Base-by-base conservation (phyloP, 2,797 vertebrate species). In the Rhynchonycteris naso region DNA sequence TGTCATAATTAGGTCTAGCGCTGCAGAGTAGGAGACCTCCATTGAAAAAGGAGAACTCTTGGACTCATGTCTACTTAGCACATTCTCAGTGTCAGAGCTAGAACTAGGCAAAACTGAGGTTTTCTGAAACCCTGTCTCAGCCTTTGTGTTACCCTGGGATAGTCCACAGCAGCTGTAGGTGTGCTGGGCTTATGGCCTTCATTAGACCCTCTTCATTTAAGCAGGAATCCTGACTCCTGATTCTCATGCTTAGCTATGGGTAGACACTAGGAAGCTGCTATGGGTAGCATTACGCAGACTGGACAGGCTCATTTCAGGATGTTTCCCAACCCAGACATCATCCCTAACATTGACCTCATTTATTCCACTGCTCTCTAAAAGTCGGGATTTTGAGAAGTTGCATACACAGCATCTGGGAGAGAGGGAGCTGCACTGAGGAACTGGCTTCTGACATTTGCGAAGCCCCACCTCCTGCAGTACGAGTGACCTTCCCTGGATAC, bases 351-450 rank as follows among this genome's bases (percentile, higher is more conserved):
- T 61, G 14, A 80, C n/a, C 15, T 5, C 56, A 43, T 61, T 61
- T 65, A 75, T 54, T 69, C 74, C 21, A 4, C 22, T 47, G 5
- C 4, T 90, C 38, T 71, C 12, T 11, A 38, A 78, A 61, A 81
- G 71, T 68, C 54, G 93, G 56, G 16, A 14, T 85, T 93, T 85
- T 92, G 54, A 50, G 30, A 86, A 92, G 38, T 63, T 76, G 6
- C 38, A 68, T 89, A 24, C 68, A 82, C 6, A 91, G 78, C 19
- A 54, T 15, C 14, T 10, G 11, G 43, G 35, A 19, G 4, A 56
- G 26, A 28, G 43, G 22, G 33, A 69, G 47, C 58, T 18, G 12
- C 9, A 2, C 38, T 35, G 59, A 65, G 24, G 63, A 13, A 33
- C 19, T 4, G 56, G 50, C 30, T 78, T 58, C 30, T 82, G 63